Percentiles rank a stretch among this genome's conserved stretches.
Conservation (phyloP, 2,888 invertebrate genomes). For the Drosophila anomelani region DNA sequence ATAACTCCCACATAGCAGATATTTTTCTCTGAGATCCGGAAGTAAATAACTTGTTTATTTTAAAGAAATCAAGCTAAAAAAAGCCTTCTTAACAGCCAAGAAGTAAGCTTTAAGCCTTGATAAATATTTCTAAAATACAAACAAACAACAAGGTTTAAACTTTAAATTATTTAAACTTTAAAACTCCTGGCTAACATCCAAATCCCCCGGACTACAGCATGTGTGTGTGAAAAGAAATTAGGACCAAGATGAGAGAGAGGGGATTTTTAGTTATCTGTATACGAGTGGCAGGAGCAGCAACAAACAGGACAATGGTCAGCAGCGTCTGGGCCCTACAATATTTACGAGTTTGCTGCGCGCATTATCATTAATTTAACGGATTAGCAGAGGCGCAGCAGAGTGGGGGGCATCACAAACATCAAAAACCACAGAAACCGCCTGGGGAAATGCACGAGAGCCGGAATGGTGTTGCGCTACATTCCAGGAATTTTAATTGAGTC, state of each 20-base stretch:
- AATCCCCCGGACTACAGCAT: constrained; percentile 5
- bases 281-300: not conserved
- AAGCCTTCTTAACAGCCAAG: too few relatives aligned
- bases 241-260: constrained; percentile 12
- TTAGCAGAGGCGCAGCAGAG: constrained; percentile 54
- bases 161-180: not conserved
- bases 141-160: not conserved
- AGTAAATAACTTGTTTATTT: not conserved
- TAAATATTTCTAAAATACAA: not conserved
- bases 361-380: constrained; percentile 80
- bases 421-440: constrained; percentile 45
- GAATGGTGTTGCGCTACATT: constrained; percentile 45
- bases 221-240: constrained; percentile 25
- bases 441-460: constrained; percentile 29
- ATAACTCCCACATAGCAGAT: not conserved
- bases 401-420: constrained; percentile 35
- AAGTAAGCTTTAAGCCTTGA: too few relatives aligned
- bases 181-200: not conserved
- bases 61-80: too few relatives aligned
- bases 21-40: not conserved
- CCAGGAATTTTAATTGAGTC: constrained; percentile 79
- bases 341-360: constrained; percentile 66
- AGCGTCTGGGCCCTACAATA: constrained; percentile 27
- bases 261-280: too few relatives aligned
- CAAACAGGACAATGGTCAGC: constrained; percentile 35